Base-by-base conservation (phyloP, 2,113 vertebrate species). In the Sardina pilchardus region DNA sequence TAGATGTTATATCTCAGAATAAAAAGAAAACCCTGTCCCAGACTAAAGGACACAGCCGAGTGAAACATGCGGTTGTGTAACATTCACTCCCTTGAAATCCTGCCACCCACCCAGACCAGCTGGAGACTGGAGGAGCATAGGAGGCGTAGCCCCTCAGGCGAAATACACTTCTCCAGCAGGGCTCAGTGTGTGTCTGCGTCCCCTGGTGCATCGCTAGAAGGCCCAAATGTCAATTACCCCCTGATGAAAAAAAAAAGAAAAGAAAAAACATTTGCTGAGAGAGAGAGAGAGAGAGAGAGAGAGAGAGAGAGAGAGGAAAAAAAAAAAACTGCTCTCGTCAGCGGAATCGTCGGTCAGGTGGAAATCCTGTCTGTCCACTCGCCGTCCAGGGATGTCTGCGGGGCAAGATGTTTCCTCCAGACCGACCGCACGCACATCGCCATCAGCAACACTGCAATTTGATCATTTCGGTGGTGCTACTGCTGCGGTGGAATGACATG, bases 281-380 rank as follows among this genome's bases (percentile, higher is more conserved):
- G 30, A 67, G 67, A 82, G 36, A 36, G 71, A 6, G 30, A 67
- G 67, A 82, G 36, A 36, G 71, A 6, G 30, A 67, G 67, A 82
- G 36, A 36, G 71, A 6, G 30, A 67, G 67, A 82, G 36, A 36
- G 71, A 6, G 30, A 67, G 67, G 81, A 82, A 90, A 91, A 92
- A 91, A 67, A 80, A 82, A 82, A 90, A 91, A 91, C 91, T 88
- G 88, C 87, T 82, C 63, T 89, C 87, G 87, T 90, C 84, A 92
- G 89, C 83, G 90, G 85, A 92, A 93, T 92, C 0, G 30, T 14
- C 4, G 21, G 87, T 91, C 87, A 82, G 84, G 83, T 84, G 82
- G 86, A 50, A 78, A 12, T n/a, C 87, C 88, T 87, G 53, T 21
- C 19, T 19, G 19, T 24, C 19, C 50, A 71, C 83, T 50, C 59